Conservation (phyloP, 2,797 vertebrate species). For the Malacoctenus gilli region DNA sequence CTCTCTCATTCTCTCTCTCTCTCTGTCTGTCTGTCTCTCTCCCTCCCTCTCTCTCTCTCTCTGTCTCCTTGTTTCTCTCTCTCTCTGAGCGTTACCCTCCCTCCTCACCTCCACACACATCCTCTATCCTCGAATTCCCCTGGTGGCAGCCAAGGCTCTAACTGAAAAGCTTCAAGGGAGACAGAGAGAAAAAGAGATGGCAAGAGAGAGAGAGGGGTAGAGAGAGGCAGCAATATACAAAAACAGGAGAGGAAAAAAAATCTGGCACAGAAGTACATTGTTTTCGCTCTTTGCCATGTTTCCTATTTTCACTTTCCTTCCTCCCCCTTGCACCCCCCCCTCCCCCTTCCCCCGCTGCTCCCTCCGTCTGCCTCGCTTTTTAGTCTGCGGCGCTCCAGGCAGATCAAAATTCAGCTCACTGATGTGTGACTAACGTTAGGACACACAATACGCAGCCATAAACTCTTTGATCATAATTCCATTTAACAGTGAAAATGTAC, state of each 20-base stretch:
- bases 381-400: conserved; percentile 72
- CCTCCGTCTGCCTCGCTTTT: conserved; percentile 67
- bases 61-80: conserved; percentile 18
- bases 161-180: conserved; percentile 75
- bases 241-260: conserved; percentile 33
- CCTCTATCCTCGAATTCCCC: conserved; percentile 64
- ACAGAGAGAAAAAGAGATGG: conserved; percentile 50
- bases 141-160: conserved; percentile 63
- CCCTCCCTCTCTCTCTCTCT: conserved; percentile 28
- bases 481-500: conserved; percentile 78
- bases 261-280: conserved; percentile 68
- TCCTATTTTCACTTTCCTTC: conserved; percentile 68
- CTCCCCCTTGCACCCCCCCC: conserved; percentile 19
- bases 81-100: conserved; percentile 47
- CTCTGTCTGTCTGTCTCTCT: conserved; percentile 27
- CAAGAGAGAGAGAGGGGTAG: conserved; percentile 34
- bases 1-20: conserved; percentile 24
- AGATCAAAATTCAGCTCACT: conserved; percentile 78
- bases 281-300: conserved; percentile 69
- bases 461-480: conserved; percentile 82
- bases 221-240: conserved; percentile 48
- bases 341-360: conserved; percentile 32
- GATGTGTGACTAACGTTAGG: conserved; percentile 80
- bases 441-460: conserved; percentile 76
- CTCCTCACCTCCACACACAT: conserved; percentile 54